A percentile compares a stretch with the other conserved stretches of the same genome.
phyloP scores from a whole-genome alignment of 1,140 invertebrate genomes.

The Sitophilus oryzae region DNA sequence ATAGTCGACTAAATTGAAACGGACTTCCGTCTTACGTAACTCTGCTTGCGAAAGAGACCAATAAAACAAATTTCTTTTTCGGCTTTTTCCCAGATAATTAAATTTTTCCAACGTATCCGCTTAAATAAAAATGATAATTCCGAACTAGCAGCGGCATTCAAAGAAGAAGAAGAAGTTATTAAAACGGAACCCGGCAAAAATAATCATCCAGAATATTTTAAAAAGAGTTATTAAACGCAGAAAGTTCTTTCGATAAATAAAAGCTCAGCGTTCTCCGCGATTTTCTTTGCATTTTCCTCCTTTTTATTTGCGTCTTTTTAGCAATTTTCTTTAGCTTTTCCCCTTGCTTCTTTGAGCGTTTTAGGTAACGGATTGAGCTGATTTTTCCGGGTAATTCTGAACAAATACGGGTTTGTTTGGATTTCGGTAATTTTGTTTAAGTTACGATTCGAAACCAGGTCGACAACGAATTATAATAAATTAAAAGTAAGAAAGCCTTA shows the following conservation, averaged over 20 bases:
- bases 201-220: background rate
- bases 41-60: background rate
- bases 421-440: conserved; percentile 2
- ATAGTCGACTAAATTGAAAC: no score
- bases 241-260: background rate
- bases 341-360: background rate
- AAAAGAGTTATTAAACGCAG: background rate
- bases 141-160: background rate
- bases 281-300: background rate
- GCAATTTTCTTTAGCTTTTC: no score
- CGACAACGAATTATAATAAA: no score
- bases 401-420: background rate
- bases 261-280: background rate
- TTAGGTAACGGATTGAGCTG: background rate
- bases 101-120: background rate
- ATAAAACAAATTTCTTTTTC: background rate
- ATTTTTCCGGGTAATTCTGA: conserved; percentile 2
- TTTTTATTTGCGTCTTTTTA: no score
- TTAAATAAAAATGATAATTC: background rate
- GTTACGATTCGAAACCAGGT: background rate
- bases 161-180: background rate
- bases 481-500: no score
- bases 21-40: background rate
- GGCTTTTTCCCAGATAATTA: background rate
- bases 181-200: background rate